Conservation (phyloP, 2,888 invertebrate genomes). For the Eumerus sabulonum region DNA sequence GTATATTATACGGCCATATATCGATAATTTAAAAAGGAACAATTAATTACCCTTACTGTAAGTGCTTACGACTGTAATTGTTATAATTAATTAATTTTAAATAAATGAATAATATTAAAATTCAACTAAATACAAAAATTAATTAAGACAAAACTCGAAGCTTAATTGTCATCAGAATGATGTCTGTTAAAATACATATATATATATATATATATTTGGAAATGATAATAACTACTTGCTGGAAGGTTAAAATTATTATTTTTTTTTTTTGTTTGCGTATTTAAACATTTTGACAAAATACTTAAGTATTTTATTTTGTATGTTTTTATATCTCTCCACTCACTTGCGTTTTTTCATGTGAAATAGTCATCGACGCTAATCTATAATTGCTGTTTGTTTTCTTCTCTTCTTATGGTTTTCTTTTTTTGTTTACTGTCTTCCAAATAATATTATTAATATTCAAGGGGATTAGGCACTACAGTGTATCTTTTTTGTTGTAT, state of each 20-base stretch:
- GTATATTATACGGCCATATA: slow-evolving; percentile 64
- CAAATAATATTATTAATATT: slow-evolving; percentile 68
- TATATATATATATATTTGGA: too few species aligned
- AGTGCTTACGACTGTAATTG: slow-evolving; percentile 51
- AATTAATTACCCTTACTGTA: slow-evolving; percentile 64
- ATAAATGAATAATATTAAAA: slow-evolving; percentile 67
- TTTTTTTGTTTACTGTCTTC: slow-evolving; percentile 67
- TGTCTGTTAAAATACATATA: too few species aligned
- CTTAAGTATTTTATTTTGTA: slow-evolving; percentile 32
- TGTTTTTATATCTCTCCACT: slow-evolving; percentile 72
- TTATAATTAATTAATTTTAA: slow-evolving; percentile 65
- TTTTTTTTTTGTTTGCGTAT: slow-evolving; percentile 54
- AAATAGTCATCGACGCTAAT: slow-evolving; percentile 52
- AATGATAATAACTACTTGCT: slow-evolving; percentile 70
- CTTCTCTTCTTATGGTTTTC: slow-evolving; percentile 69
- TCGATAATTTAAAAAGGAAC: slow-evolving; percentile 65
- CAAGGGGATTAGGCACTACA: slow-evolving; percentile 73
- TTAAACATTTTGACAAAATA: slow-evolving; percentile 16
- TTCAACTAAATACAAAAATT: slow-evolving; percentile 59
- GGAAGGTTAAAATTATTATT: slow-evolving; percentile 74
- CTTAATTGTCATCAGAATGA: too few species aligned
- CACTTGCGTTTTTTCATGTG: slow-evolving; percentile 75
- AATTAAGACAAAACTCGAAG: too few species aligned
- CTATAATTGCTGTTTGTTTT: slow-evolving; percentile 69
- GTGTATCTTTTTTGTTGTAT: slow-evolving; percentile 70